Evolutionary conservation across 2,797 vertebrate genomes (phyloP).

Genomic region (Macropus fuliginosus): DNA sequence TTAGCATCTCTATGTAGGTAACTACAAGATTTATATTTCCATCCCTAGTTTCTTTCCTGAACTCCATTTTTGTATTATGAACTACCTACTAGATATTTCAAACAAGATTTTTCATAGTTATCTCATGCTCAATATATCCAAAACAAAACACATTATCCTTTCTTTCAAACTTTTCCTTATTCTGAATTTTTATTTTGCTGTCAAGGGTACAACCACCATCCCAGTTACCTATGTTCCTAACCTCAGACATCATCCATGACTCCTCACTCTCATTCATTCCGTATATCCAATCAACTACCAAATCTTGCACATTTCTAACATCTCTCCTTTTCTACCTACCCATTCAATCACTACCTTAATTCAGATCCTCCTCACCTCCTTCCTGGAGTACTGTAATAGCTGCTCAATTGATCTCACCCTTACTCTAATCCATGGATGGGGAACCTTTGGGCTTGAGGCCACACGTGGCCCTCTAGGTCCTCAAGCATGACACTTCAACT

Average conservation of each 20-base stretch:
- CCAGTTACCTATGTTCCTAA: neutral
- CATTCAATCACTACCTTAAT: neutral
- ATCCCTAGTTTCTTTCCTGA: neutral
- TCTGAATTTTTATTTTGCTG: neutral
- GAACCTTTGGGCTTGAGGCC: too few species aligned
- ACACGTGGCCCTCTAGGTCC: too few species aligned
- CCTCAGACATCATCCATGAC: neutral
- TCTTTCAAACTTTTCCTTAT: neutral
- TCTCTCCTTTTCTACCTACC: neutral
- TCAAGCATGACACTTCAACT: too few species aligned
- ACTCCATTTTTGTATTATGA: neutral
- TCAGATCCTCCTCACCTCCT: neutral
- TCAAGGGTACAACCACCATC: neutral
- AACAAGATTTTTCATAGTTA: neutral
- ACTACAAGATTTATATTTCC: neutral
- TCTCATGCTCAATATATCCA: neutral
- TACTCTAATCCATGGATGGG: neutral
- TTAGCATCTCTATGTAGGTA: neutral
- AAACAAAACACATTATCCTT: neutral
- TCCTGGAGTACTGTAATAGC: neutral
- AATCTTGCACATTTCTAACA: neutral
- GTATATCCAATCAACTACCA: neutral
- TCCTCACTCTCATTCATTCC: neutral
- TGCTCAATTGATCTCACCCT: neutral
- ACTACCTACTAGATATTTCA: neutral